phyloP scores from a whole-genome alignment of 2,797 vertebrate genomes.

The Amblyraja radiata region DNA sequence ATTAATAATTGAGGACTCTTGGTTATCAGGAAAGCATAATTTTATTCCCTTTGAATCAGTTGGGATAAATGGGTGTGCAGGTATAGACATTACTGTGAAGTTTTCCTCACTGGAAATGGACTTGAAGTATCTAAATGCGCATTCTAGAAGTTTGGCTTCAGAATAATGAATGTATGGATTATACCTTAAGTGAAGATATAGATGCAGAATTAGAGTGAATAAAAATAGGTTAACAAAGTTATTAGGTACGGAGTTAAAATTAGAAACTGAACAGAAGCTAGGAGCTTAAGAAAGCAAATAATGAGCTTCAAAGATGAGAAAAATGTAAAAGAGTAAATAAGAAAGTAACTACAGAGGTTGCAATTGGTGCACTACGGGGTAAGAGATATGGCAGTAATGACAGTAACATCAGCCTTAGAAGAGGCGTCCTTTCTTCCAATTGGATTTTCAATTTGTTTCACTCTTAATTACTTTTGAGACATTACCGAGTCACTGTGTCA shows the following conservation, averaged over 20 bases:
- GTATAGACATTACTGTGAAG: background rate
- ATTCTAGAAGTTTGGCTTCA: background rate
- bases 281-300: background rate
- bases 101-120: background rate
- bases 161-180: background rate
- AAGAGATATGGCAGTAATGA: too few species aligned
- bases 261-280: background rate
- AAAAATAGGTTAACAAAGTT: background rate
- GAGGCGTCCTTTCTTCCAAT: background rate
- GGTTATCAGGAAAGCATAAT: background rate
- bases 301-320: background rate
- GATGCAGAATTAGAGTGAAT: background rate
- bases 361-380: background rate
- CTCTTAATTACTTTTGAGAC: background rate
- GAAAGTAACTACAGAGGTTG: background rate
- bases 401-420: too few species aligned
- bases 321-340: background rate
- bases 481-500: background rate
- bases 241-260: background rate
- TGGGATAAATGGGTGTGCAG: background rate
- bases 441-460: background rate
- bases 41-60: background rate
- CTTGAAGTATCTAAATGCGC: background rate
- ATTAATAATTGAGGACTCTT: background rate
- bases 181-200: background rate